Evolutionary conservation across 2,888 invertebrate genomes (phyloP).

Genomic region (Pollenia labialis): DNA sequence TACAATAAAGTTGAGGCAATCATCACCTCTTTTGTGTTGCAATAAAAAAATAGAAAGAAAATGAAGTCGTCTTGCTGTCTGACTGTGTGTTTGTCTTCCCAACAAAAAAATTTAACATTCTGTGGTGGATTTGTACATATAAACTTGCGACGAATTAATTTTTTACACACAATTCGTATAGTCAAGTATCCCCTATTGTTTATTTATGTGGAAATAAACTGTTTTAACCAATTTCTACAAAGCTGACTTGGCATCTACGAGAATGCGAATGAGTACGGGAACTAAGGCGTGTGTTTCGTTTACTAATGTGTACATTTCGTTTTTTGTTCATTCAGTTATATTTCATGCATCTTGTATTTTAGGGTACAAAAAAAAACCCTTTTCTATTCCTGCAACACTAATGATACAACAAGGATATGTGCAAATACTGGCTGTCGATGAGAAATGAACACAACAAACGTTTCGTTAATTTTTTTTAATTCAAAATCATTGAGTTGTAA

Average conservation of each 20-base stretch:
- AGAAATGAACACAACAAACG: constrained; percentile 77
- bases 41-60: not conserved
- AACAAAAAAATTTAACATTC: not conserved
- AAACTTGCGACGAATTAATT: constrained; percentile 13
- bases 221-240: constrained; percentile 6
- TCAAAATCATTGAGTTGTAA: constrained; percentile 83
- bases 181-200: constrained; percentile 12
- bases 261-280: not conserved
- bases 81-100: not conserved
- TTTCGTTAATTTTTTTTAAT: constrained; percentile 81
- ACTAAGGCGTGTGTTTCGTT: not conserved
- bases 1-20: constrained; percentile 27
- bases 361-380: not conserved
- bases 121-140: not conserved
- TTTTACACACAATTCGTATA: constrained; percentile 2
- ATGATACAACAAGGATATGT: not conserved
- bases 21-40: constrained; percentile 15
- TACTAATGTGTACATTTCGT: not conserved
- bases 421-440: not conserved
- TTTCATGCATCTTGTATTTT: not conserved
- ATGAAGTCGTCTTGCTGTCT: not conserved
- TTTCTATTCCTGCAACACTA: not conserved
- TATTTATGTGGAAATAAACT: constrained; percentile 12
- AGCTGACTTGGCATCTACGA: constrained; percentile 14
- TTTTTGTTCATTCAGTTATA: constrained; percentile 61